Evolutionary conservation across 2,113 vertebrate genomes (phyloP), one percentile per base, ranked within the genome.

Genomic region (Hyla sarda): DNA sequence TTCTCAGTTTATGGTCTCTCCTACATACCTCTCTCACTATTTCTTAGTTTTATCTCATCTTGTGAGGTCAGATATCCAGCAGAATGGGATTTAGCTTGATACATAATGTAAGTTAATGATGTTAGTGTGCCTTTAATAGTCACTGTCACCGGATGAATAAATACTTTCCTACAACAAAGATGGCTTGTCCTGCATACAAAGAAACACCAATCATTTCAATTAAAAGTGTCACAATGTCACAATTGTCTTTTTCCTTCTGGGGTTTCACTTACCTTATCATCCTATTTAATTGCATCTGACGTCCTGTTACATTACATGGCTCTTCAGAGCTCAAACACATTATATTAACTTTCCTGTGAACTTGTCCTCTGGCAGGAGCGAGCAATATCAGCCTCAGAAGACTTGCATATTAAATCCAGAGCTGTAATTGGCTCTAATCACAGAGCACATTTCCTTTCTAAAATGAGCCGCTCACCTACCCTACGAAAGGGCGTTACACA

Each of bases 331-430:
- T 81, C 65, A 80, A 78, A 72, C 77, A 72, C 52, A 73, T 80
- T 81, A 86, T 86, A 86, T 86, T 86, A 86, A 86, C 84, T 80
- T 86, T 86, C 84, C 76, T 48, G 76, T 86, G 84, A 86, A 86
- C 84, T 86, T 81, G 84, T 86, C 84, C 84, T 86, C 84, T 86
- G 84, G 84, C 84, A 86, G 76, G 17, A 81, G n/a, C 32, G 48
- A 72, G 65, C 84, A 86, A 60, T 86, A 86, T 86, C 84, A 72
- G 62, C 84, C 76, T 81, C 76, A 56, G 76, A 86, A 86, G 84
- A 86, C 76, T 32, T 58, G 84, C 65, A 86, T 86, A 86, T 86
- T 81, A 81, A 86, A 86, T 86, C 25, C 25, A 30, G 50, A 32
- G 76, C 62, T 86, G 65, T 86, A 86, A 86, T 86, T 81, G 84